A percentile compares a stretch with the other conserved stretches of the same genome.
Conservation (phyloP, 1,140 invertebrate genomes). For the Linepithema humile region DNA sequence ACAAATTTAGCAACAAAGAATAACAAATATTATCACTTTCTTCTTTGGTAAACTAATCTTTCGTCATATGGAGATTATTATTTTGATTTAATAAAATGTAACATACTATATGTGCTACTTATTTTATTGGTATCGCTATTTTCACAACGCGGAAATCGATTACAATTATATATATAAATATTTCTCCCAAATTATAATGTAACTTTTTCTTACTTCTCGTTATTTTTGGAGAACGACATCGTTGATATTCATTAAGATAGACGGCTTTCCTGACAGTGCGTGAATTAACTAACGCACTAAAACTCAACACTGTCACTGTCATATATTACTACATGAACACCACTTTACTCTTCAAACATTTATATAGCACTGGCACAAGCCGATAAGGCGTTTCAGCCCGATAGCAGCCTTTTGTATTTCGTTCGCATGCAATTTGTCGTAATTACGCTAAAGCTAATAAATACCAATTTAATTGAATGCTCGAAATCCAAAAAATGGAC, state of each 20-base stretch:
- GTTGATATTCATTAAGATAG: slow-evolving; percentile 48
- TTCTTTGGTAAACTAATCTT: background rate
- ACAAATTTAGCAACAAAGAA: background rate
- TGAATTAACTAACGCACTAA: slow-evolving; percentile 55
- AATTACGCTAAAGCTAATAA: background rate
- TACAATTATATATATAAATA: background rate
- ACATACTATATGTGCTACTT: background rate
- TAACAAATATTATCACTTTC: background rate
- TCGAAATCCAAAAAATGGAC: background rate
- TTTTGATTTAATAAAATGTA: background rate
- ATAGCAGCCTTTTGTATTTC: slow-evolving; percentile 31
- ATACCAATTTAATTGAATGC: background rate
- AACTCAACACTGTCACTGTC: slow-evolving; percentile 37
- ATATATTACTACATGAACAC: slow-evolving; percentile 49
- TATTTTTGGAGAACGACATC: slow-evolving; percentile 47
- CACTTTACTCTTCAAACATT: slow-evolving; percentile 37
- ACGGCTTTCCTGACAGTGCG: slow-evolving; percentile 47
- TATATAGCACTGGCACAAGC: slow-evolving; percentile 44
- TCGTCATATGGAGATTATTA: background rate
- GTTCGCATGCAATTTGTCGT: background rate
- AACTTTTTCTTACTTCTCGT: slow-evolving; percentile 65
- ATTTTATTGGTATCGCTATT: background rate
- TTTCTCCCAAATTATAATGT: background rate
- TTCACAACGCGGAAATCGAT: slow-evolving; percentile 26
- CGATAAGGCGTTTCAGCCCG: slow-evolving; percentile 47